Conservation (phyloP, 2,797 vertebrate genomes). For the Rhinophrynus dorsalis region DNA sequence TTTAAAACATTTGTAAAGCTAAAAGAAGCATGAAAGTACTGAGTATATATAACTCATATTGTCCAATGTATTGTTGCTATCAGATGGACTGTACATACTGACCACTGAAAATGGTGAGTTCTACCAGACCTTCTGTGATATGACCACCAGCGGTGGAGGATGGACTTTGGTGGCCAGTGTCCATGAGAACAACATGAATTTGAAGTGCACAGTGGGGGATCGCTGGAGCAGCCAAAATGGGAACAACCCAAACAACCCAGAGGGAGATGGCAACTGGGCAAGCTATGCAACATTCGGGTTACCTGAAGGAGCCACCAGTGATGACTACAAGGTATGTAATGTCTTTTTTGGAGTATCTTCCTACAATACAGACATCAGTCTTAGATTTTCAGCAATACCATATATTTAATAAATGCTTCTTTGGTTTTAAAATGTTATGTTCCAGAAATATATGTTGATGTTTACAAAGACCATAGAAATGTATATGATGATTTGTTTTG, state of each 20-base stretch:
- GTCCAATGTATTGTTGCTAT: too few relatives aligned
- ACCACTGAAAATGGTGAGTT: slow-evolving; percentile 47
- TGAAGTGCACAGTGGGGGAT: slow-evolving; percentile 59
- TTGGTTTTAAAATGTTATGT: too few relatives aligned
- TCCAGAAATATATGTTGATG: too few relatives aligned
- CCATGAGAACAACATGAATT: slow-evolving; percentile 65
- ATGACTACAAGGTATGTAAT: slow-evolving; percentile 57
- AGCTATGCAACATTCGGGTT: slow-evolving; percentile 55
- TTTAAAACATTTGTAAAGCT: too few relatives aligned
- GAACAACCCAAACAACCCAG: neutral
- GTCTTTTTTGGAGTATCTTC: too few relatives aligned
- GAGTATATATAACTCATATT: too few relatives aligned
- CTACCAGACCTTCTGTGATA: slow-evolving; percentile 74
- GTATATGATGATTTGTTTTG: too few relatives aligned
- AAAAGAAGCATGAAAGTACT: too few relatives aligned
- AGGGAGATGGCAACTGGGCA: slow-evolving; percentile 54
- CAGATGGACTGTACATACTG: slow-evolving; percentile 65
- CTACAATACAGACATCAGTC: too few relatives aligned
- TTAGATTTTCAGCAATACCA: too few relatives aligned
- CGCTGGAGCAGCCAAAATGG: slow-evolving; percentile 69
- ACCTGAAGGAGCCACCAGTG: slow-evolving; percentile 43
- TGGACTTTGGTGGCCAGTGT: slow-evolving; percentile 65
- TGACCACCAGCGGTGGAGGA: slow-evolving; percentile 58
- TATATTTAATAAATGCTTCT: too few relatives aligned
- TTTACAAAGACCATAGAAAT: too few relatives aligned